These are phyloP conservation scores for Pherbina coryleti DNA, from an alignment of 2,888 invertebrate genomes.

Conservation along the genomic window DNA sequence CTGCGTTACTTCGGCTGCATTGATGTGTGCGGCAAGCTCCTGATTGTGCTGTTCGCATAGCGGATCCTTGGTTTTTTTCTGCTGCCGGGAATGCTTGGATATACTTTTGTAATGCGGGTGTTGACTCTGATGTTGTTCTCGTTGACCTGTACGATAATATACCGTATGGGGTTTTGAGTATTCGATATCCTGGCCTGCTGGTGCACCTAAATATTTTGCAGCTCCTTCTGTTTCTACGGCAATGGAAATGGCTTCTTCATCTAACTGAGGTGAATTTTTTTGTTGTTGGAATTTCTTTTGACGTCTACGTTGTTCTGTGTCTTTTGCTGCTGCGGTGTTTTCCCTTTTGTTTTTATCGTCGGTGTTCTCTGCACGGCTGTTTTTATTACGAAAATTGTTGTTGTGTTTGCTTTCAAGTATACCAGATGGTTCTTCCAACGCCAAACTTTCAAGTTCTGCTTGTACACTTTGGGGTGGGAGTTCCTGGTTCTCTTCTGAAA, in stretches of 20 bases:
- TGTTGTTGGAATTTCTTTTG: conserved; percentile 8
- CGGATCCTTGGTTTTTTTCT: not conserved
- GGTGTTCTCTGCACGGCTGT: not conserved
- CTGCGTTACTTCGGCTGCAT: too few species aligned
- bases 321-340: not conserved
- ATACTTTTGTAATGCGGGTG: not conserved
- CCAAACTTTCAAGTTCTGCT: not conserved
- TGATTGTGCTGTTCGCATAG: not conserved
- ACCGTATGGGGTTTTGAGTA: not conserved
- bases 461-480: not conserved
- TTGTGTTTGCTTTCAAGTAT: not conserved
- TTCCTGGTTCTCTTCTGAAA: conserved; percentile 1
- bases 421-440: not conserved
- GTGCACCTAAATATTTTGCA: not conserved
- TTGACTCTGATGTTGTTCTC: not conserved
- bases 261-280: not conserved
- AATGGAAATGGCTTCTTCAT: not conserved
- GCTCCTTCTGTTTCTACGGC: not conserved
- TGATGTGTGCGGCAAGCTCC: too few species aligned
- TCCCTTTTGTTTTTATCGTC: not conserved
- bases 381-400: not conserved
- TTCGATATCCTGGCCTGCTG: not conserved
- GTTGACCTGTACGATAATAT: not conserved
- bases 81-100: not conserved
- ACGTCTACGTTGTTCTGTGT: conserved; percentile 3